Evolutionary conservation across 2,797 vertebrate genomes (phyloP), one percentile per base, ranked within the genome.

Genomic region (Anguilla pacifica): DNA sequence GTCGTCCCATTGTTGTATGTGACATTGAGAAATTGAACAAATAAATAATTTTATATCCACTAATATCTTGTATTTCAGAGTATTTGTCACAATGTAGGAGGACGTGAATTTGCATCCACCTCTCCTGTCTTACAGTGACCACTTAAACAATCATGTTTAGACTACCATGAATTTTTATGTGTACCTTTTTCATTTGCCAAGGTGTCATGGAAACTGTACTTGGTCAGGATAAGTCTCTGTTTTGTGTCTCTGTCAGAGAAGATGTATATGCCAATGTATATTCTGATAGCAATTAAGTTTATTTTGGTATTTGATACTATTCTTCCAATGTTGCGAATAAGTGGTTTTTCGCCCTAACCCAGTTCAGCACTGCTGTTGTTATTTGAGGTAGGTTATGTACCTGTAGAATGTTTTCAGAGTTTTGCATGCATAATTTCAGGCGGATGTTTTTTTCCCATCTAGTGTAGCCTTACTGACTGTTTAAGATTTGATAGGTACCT

Each of bases 1-100:
- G 85, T 91, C 86, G 84, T 89, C 74, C 77, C 7, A 51, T 82
- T 89, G 88, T 86, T 89, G 88, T 90, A 77, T 87, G 87, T 87
- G 86, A 85, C 91, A 88, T 90, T 90, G 77, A 89, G 57, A 88
- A 91, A 92, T 91, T 91, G 92, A 91, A 25, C 43, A 85, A 84
- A 87, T 67, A 87, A 74, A 90, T 85, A 89, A 17, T 94, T 92
- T 90, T 89, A 87, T 89, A 91, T 89, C n/a, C 64, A 31, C 39
- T 83, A n/a, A 35, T 79, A 74, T 35, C 13, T 43, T 17, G 13
- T 67, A 67, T n/a, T 67, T 67, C 64, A 28, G 64, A 25, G 64
- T 10, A 67, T 67, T 25, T 67, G 25, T n/a, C 64, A 67, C n/a
- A 28, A 67, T 25, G 25, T 67, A 6, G n/a, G n/a, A 15, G 64